Percentiles rank a stretch among this genome's conserved stretches.
These are phyloP conservation scores for Ceratina japonica DNA, from an alignment of 1,140 invertebrate species.

Conservation along the genomic window DNA sequence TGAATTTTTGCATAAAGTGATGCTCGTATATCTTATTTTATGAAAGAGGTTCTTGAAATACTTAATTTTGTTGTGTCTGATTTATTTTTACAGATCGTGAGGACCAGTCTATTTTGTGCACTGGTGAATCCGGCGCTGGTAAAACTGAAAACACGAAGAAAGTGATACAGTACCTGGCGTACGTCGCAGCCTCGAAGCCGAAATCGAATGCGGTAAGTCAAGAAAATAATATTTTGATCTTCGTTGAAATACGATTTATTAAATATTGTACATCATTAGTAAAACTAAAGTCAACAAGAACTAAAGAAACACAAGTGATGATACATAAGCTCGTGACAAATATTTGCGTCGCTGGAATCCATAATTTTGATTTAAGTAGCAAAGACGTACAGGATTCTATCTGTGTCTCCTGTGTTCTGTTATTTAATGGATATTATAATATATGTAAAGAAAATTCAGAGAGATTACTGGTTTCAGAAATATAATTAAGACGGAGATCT, in stretches of 20 bases:
- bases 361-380: too few species aligned
- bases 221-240: background rate
- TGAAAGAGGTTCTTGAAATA: background rate
- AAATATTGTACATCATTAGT: too few species aligned
- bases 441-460: too few species aligned
- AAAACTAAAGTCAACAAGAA: too few species aligned
- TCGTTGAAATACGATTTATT: background rate
- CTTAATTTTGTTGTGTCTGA: background rate
- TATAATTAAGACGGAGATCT: background rate
- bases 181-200: conserved; percentile 97
- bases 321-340: too few species aligned
- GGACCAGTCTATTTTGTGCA: conserved; percentile 99
- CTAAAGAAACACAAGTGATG: too few species aligned
- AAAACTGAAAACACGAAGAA: conserved; percentile 99
- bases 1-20: too few species aligned
- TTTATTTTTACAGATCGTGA: conserved; percentile 91
- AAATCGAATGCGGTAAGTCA: conserved; percentile 93
- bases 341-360: too few species aligned
- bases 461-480: background rate
- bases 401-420: too few species aligned
- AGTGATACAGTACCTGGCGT: conserved; percentile 99
- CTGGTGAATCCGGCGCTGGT: conserved; percentile 99
- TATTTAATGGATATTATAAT: too few species aligned
- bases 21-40: background rate
- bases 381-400: too few species aligned